Conservation (phyloP, 1,140 invertebrate genomes). For the Aphelenchoides fujianensis region DNA sequence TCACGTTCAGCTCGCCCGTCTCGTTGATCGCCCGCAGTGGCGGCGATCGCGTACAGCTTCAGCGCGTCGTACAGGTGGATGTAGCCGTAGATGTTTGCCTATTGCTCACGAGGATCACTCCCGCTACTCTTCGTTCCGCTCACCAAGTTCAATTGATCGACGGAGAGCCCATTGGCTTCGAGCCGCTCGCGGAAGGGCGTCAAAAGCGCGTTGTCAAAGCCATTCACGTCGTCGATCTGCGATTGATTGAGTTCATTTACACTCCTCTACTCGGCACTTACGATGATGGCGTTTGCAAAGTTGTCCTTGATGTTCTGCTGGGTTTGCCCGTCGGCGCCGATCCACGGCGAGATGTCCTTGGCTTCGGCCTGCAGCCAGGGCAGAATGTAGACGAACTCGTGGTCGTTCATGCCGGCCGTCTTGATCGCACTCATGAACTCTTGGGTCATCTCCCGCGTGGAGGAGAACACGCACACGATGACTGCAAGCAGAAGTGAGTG, state of each 20-base stretch:
- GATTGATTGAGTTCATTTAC: too few species aligned
- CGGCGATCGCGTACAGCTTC: slow-evolving; percentile 50
- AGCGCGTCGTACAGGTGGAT: slow-evolving; percentile 53
- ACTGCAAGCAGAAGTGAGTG: slow-evolving; percentile 32
- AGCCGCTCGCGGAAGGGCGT: slow-evolving; percentile 50
- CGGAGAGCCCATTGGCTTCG: slow-evolving; percentile 44
- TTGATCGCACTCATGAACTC: slow-evolving; percentile 52
- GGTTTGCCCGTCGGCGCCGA: slow-evolving; percentile 43
- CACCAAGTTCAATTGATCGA: slow-evolving; percentile 25
- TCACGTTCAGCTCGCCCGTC: slow-evolving; percentile 36
- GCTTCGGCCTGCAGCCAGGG: slow-evolving; percentile 57
- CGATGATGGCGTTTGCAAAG: slow-evolving; percentile 60
- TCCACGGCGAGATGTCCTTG: slow-evolving; percentile 50
- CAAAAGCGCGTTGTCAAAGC: slow-evolving; percentile 51
- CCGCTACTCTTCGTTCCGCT: background rate
- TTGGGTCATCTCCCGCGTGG: slow-evolving; percentile 45
- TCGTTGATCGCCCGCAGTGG: slow-evolving; percentile 39
- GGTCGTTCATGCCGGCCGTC: slow-evolving; percentile 40
- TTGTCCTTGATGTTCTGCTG: slow-evolving; percentile 57
- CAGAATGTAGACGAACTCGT: slow-evolving; percentile 54
- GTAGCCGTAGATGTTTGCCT: slow-evolving; percentile 51
- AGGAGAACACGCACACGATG: slow-evolving; percentile 52
- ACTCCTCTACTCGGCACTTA: slow-evolving; percentile 17
- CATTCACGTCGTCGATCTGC: slow-evolving; percentile 56
- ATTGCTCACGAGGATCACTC: background rate